Conservation (phyloP, 2,113 vertebrate species). For the Spea bombifrons region DNA sequence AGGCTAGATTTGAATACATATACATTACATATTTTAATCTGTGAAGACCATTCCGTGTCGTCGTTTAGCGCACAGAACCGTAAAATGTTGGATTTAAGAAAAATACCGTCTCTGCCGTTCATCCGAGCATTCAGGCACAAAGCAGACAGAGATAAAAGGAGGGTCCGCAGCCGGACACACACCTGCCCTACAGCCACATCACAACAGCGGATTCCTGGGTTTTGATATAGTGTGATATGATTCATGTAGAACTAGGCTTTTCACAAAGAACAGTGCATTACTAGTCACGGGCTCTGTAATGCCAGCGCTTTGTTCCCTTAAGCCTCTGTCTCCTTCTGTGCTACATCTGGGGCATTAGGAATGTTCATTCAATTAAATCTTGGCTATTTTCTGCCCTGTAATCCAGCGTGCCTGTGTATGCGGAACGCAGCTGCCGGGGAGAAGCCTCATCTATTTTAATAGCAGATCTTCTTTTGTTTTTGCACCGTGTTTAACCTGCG, state of each 20-base stretch:
- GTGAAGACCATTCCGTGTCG: no score
- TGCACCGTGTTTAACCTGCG: background rate
- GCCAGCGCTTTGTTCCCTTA: conserved; percentile 36
- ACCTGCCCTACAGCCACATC: conserved; percentile 60
- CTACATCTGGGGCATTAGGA: conserved; percentile 40
- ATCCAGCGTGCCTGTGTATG: conserved; percentile 32
- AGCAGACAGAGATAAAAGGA: conserved; percentile 42
- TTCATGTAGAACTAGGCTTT: conserved; percentile 35
- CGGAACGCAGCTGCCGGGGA: conserved; percentile 22
- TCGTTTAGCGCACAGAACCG: no score
- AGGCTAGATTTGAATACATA: no score
- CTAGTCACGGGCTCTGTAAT: conserved; percentile 30
- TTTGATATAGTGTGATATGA: conserved; percentile 56
- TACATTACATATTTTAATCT: no score
- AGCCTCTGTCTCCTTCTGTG: conserved; percentile 41
- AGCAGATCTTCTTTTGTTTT: background rate
- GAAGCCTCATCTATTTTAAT: background rate
- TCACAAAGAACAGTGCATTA: conserved; percentile 25
- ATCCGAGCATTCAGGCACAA: conserved; percentile 10
- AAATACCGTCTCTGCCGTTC: background rate
- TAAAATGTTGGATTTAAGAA: no score
- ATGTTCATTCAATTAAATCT: conserved; percentile 43
- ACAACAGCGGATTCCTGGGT: conserved; percentile 59
- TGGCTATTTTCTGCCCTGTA: conserved; percentile 33
- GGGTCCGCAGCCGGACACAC: conserved; percentile 51